These are phyloP conservation scores for Poicephalus gulielmi DNA, from an alignment of 2,113 vertebrate genomes.

Conservation along the genomic window DNA sequence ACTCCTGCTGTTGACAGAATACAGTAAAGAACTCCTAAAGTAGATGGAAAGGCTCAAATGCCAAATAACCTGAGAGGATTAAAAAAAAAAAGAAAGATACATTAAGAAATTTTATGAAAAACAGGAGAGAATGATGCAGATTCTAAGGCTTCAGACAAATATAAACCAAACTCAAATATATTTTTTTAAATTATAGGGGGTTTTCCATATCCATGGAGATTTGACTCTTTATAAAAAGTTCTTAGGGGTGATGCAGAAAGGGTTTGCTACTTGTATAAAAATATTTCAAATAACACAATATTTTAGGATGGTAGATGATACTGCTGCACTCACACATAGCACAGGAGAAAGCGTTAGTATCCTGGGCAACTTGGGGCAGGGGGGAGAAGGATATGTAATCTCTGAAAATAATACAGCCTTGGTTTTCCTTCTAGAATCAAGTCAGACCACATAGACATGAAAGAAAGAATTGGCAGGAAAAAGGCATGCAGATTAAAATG, in stretches of 20 bases:
- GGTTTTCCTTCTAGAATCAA: slow-evolving; percentile 13
- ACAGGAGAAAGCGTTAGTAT: neutral
- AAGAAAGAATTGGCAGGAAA: slow-evolving; percentile 4
- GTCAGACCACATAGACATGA: neutral
- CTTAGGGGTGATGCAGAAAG: neutral
- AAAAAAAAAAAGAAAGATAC: neutral
- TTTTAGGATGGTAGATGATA: neutral
- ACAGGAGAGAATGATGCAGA: neutral
- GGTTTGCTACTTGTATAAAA: neutral
- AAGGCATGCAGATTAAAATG: neutral
- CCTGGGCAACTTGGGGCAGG: neutral
- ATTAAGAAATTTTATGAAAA: neutral
- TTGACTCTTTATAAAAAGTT: neutral
- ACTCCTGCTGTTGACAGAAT: neutral
- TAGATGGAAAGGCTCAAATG: neutral
- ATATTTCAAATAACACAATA: neutral
- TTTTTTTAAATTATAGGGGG: neutral
- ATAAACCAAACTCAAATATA: neutral
- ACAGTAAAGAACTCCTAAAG: neutral
- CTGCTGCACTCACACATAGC: neutral
- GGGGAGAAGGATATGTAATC: neutral
- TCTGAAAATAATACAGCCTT: neutral
- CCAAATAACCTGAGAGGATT: neutral
- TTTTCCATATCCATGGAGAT: neutral
- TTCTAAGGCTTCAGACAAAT: neutral